Conservation (phyloP, 2,888 invertebrate genomes). For the Caenorhabditis imperialis region DNA sequence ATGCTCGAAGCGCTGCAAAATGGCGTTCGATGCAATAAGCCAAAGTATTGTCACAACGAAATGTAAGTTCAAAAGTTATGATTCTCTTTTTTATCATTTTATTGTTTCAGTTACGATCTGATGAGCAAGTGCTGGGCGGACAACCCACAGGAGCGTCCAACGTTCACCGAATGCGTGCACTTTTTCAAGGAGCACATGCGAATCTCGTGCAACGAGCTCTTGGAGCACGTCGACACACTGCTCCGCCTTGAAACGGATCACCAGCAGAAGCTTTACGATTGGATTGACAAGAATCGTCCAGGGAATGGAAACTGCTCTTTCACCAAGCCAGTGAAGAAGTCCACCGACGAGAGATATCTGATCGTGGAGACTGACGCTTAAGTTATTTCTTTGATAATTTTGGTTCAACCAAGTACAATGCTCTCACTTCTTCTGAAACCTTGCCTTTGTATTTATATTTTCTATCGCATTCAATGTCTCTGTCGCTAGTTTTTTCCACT, state of each 20-base stretch:
- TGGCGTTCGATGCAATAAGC: constrained; percentile 91
- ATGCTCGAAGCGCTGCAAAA: constrained; percentile 82
- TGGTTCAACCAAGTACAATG: constrained; percentile 15
- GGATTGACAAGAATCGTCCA: constrained; percentile 22
- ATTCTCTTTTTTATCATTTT: not conserved
- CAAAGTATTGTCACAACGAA: constrained; percentile 87
- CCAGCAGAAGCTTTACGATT: constrained; percentile 38
- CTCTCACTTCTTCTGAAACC: not conserved
- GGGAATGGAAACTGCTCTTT: not conserved
- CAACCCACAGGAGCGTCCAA: constrained; percentile 86
- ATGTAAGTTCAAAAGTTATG: constrained; percentile 81
- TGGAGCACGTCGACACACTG: constrained; percentile 46
- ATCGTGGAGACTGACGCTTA: constrained; percentile 23
- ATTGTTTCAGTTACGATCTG: constrained; percentile 82
- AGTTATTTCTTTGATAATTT: not conserved
- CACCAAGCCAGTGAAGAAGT: not conserved
- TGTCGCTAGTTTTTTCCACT: not conserved
- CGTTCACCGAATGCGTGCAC: constrained; percentile 82
- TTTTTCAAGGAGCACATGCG: constrained; percentile 49
- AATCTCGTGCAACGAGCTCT: constrained; percentile 43
- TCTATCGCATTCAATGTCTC: not conserved
- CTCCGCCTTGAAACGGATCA: constrained; percentile 35
- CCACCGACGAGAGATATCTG: constrained; percentile 21
- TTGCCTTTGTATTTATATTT: not conserved
- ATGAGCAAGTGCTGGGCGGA: constrained; percentile 91